Evolutionary conservation across 2,888 invertebrate species (phyloP).

Genomic region (Drosophila anomelani): DNA sequence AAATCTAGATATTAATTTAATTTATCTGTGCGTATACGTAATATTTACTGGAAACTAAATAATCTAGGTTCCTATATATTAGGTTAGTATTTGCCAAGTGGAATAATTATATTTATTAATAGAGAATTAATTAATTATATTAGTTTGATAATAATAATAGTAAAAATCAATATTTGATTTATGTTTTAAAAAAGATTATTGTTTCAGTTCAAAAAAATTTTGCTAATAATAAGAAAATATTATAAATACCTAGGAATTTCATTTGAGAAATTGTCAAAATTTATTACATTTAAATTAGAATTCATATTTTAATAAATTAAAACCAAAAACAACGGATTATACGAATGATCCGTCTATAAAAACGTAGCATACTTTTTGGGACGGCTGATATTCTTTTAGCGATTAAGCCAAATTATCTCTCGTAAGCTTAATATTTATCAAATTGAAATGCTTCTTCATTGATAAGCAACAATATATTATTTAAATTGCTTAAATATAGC

Average conservation of each 20-base stretch:
- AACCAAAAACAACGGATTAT: not conserved
- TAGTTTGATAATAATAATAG: too few relatives aligned
- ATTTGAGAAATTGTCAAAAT: not conserved
- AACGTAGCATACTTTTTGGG: not conserved
- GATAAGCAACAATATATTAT: not conserved
- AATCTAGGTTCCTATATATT: not conserved
- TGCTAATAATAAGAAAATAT: not conserved
- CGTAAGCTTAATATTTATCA: not conserved
- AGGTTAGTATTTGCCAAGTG: not conserved
- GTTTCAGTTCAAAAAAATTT: not conserved
- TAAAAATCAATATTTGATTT: not conserved
- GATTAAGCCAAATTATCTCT: not conserved
- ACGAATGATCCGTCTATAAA: not conserved
- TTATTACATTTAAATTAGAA: not conserved
- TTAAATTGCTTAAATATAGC: too few relatives aligned
- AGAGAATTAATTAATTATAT: not conserved
- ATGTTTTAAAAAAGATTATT: not conserved
- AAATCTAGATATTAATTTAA: conserved; percentile 1
- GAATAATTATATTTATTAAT: not conserved
- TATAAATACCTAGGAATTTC: not conserved
- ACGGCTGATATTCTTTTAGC: too few relatives aligned
- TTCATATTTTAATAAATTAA: not conserved
- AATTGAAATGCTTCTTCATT: too few relatives aligned
- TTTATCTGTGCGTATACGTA: conserved; percentile 18
- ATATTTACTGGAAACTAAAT: not conserved